These are phyloP conservation scores for Heliconius charithonia DNA, from an alignment of 2,888 invertebrate species.

Conservation along the genomic window DNA sequence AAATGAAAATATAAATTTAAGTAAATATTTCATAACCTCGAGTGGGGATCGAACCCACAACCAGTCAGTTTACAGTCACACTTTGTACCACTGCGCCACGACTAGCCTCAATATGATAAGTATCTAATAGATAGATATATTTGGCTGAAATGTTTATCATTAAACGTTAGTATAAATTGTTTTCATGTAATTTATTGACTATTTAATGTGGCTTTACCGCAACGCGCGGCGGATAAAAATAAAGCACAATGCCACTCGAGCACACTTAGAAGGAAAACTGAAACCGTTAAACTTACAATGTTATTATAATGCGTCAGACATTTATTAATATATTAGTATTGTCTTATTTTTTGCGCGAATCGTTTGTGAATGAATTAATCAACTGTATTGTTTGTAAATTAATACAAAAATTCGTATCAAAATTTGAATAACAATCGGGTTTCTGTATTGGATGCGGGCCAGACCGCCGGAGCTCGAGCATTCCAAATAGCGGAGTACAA, in stretches of 20 bases:
- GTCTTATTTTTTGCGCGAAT: conserved; percentile 12
- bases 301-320: not conserved
- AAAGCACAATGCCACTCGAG: conserved; percentile 31
- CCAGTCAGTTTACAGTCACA: too few species aligned
- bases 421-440: conserved; percentile 35
- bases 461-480: conserved; percentile 25
- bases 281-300: conserved; percentile 17
- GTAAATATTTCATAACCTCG: too few species aligned
- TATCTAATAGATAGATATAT: too few species aligned
- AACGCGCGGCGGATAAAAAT: conserved; percentile 25
- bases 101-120: too few species aligned
- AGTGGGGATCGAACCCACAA: too few species aligned
- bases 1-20: too few species aligned
- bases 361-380: conserved; percentile 38
- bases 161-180: not conserved
- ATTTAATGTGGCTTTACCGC: conserved; percentile 20
- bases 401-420: conserved; percentile 33
- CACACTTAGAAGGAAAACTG: conserved; percentile 22
- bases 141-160: not conserved
- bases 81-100: too few species aligned
- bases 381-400: conserved; percentile 38
- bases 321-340: not conserved
- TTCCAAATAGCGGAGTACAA: conserved; percentile 29
- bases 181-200: conserved; percentile 8
- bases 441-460: conserved; percentile 36